Evolutionary conservation across 2,888 invertebrate genomes (phyloP).

Genomic region (Eupithecia vulgata): DNA sequence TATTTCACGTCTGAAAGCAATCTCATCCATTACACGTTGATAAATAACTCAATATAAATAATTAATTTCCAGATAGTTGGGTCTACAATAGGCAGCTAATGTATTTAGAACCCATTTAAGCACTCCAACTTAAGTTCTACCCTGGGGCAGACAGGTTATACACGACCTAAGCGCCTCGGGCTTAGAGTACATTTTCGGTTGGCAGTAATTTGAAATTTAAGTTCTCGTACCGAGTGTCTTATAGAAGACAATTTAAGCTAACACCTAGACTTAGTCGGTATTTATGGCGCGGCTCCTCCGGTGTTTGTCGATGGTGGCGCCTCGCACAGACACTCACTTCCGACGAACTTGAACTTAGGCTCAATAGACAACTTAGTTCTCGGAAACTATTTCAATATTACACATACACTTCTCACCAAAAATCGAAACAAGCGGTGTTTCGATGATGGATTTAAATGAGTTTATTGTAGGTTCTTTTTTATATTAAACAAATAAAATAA

Average conservation of each 20-base stretch:
- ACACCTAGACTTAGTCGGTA: slow-evolving; percentile 54
- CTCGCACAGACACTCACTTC: background rate
- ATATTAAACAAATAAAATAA: too few species aligned
- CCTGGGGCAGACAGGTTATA: slow-evolving; percentile 16
- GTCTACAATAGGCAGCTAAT: slow-evolving; percentile 50
- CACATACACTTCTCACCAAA: too few species aligned
- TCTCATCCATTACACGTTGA: slow-evolving; percentile 40
- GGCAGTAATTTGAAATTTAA: slow-evolving; percentile 41
- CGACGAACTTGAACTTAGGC: background rate
- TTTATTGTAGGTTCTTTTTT: too few species aligned
- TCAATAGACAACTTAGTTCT: background rate
- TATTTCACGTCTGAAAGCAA: slow-evolving; percentile 30
- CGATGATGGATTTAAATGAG: too few species aligned
- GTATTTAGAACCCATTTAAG: slow-evolving; percentile 59
- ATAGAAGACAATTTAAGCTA: slow-evolving; percentile 58
- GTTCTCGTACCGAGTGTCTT: slow-evolving; percentile 49
- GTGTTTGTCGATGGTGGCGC: background rate
- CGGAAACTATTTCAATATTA: background rate
- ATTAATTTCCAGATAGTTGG: slow-evolving; percentile 52
- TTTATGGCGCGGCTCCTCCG: background rate
- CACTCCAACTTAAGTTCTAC: slow-evolving; percentile 42
- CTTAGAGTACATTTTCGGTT: slow-evolving; percentile 37
- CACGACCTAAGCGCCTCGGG: slow-evolving; percentile 26
- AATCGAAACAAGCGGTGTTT: too few species aligned
- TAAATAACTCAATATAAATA: slow-evolving; percentile 47